Percentiles rank a stretch among this genome's conserved stretches.
Conservation (phyloP, 23 tunicate genomes). For the Oikopleura vanhoeffeni region DNA sequence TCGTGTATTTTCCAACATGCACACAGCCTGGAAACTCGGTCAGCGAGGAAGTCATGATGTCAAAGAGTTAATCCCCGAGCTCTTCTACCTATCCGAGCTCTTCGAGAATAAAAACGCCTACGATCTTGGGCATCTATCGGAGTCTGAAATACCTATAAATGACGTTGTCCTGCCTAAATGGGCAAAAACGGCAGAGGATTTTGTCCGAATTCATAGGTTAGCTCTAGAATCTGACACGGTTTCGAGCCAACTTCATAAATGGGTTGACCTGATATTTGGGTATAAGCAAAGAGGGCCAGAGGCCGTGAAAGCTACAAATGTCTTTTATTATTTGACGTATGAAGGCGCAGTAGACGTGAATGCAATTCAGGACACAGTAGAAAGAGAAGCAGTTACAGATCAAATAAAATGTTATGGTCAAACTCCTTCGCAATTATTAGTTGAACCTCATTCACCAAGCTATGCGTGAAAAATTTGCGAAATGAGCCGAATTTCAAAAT, state of each 20-base stretch:
- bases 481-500: too few species aligned
- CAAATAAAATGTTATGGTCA: slow-evolving; percentile 89
- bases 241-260: slow-evolving; percentile 76
- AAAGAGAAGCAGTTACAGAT: slow-evolving; percentile 3
- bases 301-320: slow-evolving; percentile 58
- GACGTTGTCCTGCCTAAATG: slow-evolving; percentile 81
- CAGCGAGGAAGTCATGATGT: slow-evolving; percentile 96
- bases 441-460: slow-evolving; percentile 59
- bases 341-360: slow-evolving; percentile 48
- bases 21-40: slow-evolving; percentile 74
- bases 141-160: slow-evolving; percentile 20
- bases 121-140: slow-evolving; percentile 40
- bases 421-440: slow-evolving; percentile 67
- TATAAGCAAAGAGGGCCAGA: slow-evolving; percentile 90
- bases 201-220: slow-evolving; percentile 51
- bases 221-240: slow-evolving; percentile 85
- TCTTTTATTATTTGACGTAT: slow-evolving; percentile 80
- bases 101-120: slow-evolving; percentile 66
- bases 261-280: slow-evolving; percentile 91
- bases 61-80: slow-evolving; percentile 91
- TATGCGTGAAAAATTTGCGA: too few species aligned
- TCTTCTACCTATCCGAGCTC: slow-evolving; percentile 80
- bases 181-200: slow-evolving; percentile 86
- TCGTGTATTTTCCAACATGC: slow-evolving; percentile 58
- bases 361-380: slow-evolving; percentile 25